Percentiles rank a stretch among this genome's conserved stretches.
phyloP scores from a whole-genome alignment of 2,888 invertebrate genomes.

The Smittia sp. region DNA sequence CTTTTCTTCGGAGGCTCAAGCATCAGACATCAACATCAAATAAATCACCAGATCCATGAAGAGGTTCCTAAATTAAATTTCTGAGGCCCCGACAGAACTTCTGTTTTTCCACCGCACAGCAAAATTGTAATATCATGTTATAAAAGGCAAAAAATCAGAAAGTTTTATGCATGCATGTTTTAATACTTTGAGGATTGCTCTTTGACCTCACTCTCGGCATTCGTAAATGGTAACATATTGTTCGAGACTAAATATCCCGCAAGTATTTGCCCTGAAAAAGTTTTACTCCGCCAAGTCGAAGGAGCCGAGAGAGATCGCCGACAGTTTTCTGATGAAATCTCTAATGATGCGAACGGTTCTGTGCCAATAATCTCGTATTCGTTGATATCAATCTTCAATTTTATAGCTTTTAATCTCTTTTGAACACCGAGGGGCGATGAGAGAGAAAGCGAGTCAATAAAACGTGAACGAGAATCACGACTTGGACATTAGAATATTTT shows the following conservation, averaged over 20 bases:
- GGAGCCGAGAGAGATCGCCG: not conserved
- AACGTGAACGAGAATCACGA: conserved; percentile 40
- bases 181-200: conserved; percentile 39
- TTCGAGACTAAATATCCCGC: conserved; percentile 40
- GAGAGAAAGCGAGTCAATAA: conserved; percentile 15
- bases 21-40: not conserved
- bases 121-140: conserved; percentile 16
- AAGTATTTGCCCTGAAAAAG: conserved; percentile 34
- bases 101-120: conserved; percentile 15
- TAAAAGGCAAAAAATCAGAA: conserved; percentile 21
- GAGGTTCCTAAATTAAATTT: conserved; percentile 18
- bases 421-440: not conserved
- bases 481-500: conserved; percentile 38
- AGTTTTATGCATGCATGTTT: conserved; percentile 34
- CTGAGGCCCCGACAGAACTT: not conserved
- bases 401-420: conserved; percentile 33
- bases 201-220: conserved; percentile 29
- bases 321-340: conserved; percentile 38
- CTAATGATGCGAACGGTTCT: conserved; percentile 34
- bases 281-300: conserved; percentile 18
- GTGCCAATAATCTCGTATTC: conserved; percentile 25
- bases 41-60: conserved; percentile 20
- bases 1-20: not conserved
- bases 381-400: conserved; percentile 38
- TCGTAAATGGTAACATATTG: conserved; percentile 42